phyloP scores from a whole-genome alignment of 2,113 vertebrate species.

The Caranx melampygus region DNA sequence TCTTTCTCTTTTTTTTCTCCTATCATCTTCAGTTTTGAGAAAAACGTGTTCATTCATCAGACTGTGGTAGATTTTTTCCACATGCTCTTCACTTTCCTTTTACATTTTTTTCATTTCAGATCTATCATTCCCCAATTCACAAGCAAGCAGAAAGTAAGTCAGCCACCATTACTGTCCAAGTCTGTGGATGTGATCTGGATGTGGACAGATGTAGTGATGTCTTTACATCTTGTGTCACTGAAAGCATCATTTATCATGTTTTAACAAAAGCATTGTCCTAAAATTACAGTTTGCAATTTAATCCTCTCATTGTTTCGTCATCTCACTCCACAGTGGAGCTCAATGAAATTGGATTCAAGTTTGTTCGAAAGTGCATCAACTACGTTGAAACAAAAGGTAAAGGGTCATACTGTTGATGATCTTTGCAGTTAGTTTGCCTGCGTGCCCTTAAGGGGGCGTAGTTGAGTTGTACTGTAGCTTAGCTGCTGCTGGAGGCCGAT shows the following conservation, averaged over 20 bases:
- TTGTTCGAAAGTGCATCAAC: constrained; percentile 96
- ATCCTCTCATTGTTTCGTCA: neutral
- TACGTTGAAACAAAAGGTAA: constrained; percentile 93
- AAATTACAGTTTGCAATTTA: constrained; percentile 1
- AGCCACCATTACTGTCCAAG: neutral
- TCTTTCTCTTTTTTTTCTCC: neutral
- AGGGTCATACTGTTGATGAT: neutral
- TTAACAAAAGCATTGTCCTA: neutral
- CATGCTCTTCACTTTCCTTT: constrained; percentile 28
- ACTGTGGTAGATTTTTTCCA: constrained; percentile 25
- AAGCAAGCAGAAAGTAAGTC: constrained; percentile 98
- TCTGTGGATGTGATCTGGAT: neutral
- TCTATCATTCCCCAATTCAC: constrained; percentile 97
- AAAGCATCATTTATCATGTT: neutral
- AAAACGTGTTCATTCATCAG: constrained; percentile 14
- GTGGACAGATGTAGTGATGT: neutral
- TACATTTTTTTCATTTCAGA: constrained; percentile 84
- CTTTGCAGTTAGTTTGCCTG: constrained; percentile 6
- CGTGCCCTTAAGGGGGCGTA: constrained; percentile 67
- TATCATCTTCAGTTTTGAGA: constrained; percentile 8
- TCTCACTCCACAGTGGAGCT: constrained; percentile 89
- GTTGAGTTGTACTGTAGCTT: constrained; percentile 36
- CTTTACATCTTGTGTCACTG: neutral
- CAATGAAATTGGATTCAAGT: constrained; percentile 96
- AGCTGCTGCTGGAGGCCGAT: neutral